These are phyloP conservation scores for Drosophila persimilis DNA, from an alignment of 1,140 invertebrate species.

Conservation along the genomic window DNA sequence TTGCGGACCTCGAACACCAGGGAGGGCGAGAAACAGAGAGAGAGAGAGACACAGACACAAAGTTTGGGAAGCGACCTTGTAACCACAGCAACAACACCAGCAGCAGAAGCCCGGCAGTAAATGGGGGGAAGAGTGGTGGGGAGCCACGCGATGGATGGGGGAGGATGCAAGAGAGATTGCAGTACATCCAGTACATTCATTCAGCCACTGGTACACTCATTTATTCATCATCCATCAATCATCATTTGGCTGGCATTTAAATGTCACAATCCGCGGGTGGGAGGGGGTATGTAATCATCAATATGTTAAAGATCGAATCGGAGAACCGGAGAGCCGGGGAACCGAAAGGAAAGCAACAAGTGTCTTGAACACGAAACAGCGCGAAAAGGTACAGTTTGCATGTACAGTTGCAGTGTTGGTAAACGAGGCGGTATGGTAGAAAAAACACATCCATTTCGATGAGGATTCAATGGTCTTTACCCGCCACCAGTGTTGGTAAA, in stretches of 20 bases:
- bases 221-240: slow-evolving; percentile 7
- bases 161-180: slow-evolving; percentile 1
- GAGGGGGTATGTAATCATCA: slow-evolving; percentile 12
- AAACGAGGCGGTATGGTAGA: too few relatives aligned
- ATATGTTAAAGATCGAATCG: slow-evolving; percentile 8
- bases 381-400: too few relatives aligned
- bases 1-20: slow-evolving; percentile 21
- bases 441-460: too few relatives aligned
- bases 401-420: too few relatives aligned
- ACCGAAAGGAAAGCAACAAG: too few relatives aligned
- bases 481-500: too few relatives aligned
- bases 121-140: not conserved
- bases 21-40: too few relatives aligned
- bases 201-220: too few relatives aligned
- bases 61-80: slow-evolving; percentile 59
- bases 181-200: too few relatives aligned
- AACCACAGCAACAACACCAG: slow-evolving; percentile 68
- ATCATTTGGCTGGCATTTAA: slow-evolving; percentile 33
- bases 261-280: slow-evolving; percentile 6
- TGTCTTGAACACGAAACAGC: too few relatives aligned
- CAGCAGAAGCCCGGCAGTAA: not conserved
- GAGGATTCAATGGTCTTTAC: too few relatives aligned
- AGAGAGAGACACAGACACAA: slow-evolving; percentile 22
- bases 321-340: too few relatives aligned
- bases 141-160: not conserved